Evolutionary conservation across 2,113 vertebrate species (phyloP), one percentile per base, ranked within the genome.

Genomic region (Astur gentilis): DNA sequence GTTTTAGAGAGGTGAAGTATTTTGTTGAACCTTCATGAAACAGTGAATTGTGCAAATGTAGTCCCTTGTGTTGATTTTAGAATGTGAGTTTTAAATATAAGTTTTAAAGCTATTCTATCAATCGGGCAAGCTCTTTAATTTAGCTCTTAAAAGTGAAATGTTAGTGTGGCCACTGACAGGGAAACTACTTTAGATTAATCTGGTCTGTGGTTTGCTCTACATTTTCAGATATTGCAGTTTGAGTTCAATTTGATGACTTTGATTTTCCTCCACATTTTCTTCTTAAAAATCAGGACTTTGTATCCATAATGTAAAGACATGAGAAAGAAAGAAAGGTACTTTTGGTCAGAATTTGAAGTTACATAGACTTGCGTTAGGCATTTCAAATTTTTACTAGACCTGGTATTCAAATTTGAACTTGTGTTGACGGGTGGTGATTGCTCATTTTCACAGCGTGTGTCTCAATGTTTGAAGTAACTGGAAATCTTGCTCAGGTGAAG

Each of bases 361-460:
- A 13, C 0, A 0, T 13, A 58, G 55, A 60, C 7, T 78, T 87
- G 2, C 2, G 0, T 81, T 76, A 61, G 27, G 21, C 27, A 45
- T 86, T 95, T 65, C 20, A 67, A 29, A 27, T 54, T 80, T 66
- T 84, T 83, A 7, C 81, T 91, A 54, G 57, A 36, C 10, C 9
- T 55, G 20, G 5, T 88, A 42, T 70, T 83, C 16, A 58, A 10
- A 52, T 72, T 77, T 3, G 11, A 15, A 17, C 21, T 83, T 9
- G 0, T 23, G 29, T 38, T 66, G 55, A 34, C 0, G 1, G 16
- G 16, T 90, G 34, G 20, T n/a, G 21, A 16, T 71, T 38, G 16
- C 50, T 62, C 22, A 7, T 58, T 73, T 86, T 60, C 62, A 16
- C 9, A 5, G 10, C 44, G 29, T 23, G 8, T 3, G 0, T 87